Conservation (phyloP, 2,888 invertebrate species). For the Eristalis tenax region DNA sequence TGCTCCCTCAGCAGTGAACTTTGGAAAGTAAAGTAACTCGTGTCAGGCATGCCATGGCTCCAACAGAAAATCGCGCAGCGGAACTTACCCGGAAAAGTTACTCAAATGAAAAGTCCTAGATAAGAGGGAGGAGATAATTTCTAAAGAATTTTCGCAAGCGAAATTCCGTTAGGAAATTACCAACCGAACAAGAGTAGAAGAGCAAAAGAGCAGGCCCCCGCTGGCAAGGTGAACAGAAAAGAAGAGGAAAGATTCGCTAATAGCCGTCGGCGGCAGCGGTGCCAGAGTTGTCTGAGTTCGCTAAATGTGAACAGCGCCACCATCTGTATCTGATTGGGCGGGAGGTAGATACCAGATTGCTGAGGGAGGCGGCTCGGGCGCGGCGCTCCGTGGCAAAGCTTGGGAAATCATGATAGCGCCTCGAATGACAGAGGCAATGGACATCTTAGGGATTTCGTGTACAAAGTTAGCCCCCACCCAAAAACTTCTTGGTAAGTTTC, state of each 20-base stretch:
- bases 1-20: not conserved
- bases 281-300: not conserved
- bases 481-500: not conserved
- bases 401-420: not conserved
- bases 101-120: conserved; percentile 67
- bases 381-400: not conserved
- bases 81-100: conserved; percentile 66
- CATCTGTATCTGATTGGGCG: conserved; percentile 46
- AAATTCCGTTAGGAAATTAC: conserved; percentile 63
- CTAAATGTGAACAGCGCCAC: conserved; percentile 8
- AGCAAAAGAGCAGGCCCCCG: too few relatives aligned
- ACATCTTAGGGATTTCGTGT: not conserved
- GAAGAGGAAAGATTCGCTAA: conserved; percentile 47
- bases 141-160: conserved; percentile 56
- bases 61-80: conserved; percentile 34
- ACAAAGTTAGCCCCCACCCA: not conserved
- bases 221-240: not conserved
- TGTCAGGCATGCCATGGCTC: conserved; percentile 38
- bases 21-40: conserved; percentile 37
- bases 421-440: not conserved
- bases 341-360: conserved; percentile 1
- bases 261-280: conserved; percentile 29
- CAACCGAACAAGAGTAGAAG: not conserved
- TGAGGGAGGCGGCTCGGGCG: not conserved
- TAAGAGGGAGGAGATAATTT: conserved; percentile 63